These are phyloP conservation scores for Mixornis gularis DNA, from an alignment of 2,113 vertebrate genomes.

Conservation along the genomic window DNA sequence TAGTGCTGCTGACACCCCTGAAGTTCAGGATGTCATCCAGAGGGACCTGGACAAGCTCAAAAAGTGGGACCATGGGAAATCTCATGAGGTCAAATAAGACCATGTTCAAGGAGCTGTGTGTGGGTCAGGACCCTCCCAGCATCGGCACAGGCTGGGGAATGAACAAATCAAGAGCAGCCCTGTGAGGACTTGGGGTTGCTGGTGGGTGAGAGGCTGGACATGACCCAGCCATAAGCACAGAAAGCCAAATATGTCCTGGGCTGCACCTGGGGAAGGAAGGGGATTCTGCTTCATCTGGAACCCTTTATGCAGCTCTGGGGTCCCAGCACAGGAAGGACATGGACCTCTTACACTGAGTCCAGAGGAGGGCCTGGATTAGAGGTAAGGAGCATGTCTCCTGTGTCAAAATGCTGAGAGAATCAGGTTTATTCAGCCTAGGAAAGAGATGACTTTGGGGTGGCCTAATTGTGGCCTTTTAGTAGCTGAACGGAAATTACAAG, in stretches of 20 bases:
- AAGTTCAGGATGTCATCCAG: not conserved
- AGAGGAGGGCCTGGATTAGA: not conserved
- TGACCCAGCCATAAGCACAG: not conserved
- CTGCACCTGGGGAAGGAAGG: not conserved
- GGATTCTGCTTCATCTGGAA: not conserved
- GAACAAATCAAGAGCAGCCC: accelerated
- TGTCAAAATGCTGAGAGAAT: not conserved
- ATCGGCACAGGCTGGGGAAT: not conserved
- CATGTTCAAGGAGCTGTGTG: accelerated
- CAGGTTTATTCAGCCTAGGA: not conserved
- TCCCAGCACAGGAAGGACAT: not conserved
- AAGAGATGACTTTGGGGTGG: not conserved
- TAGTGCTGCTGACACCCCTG: not conserved
- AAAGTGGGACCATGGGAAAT: not conserved
- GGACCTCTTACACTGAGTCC: accelerated
- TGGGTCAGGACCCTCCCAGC: too few species aligned
- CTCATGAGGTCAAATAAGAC: not conserved
- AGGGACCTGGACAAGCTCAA: not conserved
- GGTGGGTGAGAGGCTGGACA: not conserved
- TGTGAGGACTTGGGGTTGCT: not conserved
- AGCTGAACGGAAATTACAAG: not conserved
- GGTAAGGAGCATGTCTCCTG: accelerated
- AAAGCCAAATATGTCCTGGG: accelerated
- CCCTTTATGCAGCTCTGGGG: not conserved
- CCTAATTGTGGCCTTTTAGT: not conserved